Conservation (phyloP, 2,113 vertebrate genomes). For the Crotalus viridis region DNA sequence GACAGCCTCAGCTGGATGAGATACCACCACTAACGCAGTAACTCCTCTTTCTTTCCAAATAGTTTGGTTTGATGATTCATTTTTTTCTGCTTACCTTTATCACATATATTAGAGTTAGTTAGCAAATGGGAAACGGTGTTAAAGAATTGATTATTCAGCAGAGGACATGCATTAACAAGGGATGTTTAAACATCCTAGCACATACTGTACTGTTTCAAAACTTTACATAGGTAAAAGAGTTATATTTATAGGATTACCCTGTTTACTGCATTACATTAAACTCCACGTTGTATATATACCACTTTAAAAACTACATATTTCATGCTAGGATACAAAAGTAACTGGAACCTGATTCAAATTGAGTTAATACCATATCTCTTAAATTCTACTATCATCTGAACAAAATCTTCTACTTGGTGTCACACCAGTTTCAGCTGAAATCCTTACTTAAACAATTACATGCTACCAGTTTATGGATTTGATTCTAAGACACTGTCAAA, state of each 20-base stretch:
- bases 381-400: slow-evolving; percentile 47
- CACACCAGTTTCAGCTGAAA: slow-evolving; percentile 51
- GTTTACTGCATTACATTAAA: slow-evolving; percentile 42
- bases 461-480: slow-evolving; percentile 41
- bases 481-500: slow-evolving; percentile 40
- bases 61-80: background rate
- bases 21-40: too few relatives aligned
- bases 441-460: slow-evolving; percentile 47
- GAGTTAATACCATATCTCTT: slow-evolving; percentile 40
- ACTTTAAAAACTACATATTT: slow-evolving; percentile 40
- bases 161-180: background rate
- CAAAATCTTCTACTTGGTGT: slow-evolving; percentile 30
- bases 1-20: background rate
- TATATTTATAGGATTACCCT: slow-evolving; percentile 30
- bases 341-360: slow-evolving; percentile 35
- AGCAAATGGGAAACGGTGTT: accelerated
- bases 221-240: background rate
- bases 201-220: background rate
- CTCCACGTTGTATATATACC: background rate
- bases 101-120: background rate
- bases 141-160: slow-evolving; percentile 11
- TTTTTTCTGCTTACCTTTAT: background rate
- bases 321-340: slow-evolving; percentile 22
- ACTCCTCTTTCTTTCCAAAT: background rate
- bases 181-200: background rate